phyloP scores from a whole-genome alignment of 1,140 invertebrate species.

The Capitella teleta region DNA sequence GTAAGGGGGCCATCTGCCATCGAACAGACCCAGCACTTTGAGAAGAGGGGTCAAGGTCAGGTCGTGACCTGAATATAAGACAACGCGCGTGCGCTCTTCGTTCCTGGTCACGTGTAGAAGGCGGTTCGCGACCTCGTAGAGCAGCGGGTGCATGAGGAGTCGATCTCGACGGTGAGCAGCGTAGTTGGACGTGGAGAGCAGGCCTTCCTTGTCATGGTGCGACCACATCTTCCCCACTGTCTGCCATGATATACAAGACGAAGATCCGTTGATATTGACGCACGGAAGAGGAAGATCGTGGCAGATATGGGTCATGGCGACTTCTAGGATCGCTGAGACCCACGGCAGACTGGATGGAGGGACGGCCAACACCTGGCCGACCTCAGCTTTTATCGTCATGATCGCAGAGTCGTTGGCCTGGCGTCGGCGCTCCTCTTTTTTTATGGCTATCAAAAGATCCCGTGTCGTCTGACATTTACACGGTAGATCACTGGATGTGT shows the following conservation, averaged over 20 bases:
- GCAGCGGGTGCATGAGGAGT: constrained; percentile 36
- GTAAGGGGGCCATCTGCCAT: constrained; percentile 55
- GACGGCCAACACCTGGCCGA: background rate
- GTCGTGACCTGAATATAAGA: constrained; percentile 83
- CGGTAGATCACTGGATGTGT: background rate
- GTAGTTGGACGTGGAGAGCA: too few relatives aligned
- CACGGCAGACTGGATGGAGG: background rate
- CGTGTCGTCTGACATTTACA: background rate
- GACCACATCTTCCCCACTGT: constrained; percentile 22
- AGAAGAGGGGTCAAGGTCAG: constrained; percentile 72
- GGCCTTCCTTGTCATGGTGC: constrained; percentile 25
- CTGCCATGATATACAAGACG: constrained; percentile 19
- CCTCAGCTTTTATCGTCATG: background rate
- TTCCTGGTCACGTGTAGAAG: constrained; percentile 62
- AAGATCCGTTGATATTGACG: constrained; percentile 29
- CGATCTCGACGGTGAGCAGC: constrained; percentile 16
- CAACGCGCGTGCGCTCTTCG: constrained; percentile 57
- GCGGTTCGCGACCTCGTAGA: constrained; percentile 47
- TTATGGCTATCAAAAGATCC: background rate
- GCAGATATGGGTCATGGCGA: constrained; percentile 68
- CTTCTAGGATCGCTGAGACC: constrained; percentile 48
- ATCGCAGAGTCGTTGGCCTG: background rate
- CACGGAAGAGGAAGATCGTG: constrained; percentile 65
- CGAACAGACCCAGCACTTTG: constrained; percentile 60
- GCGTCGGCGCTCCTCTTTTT: background rate